Base-by-base conservation (phyloP, 2,113 vertebrate species). In the Anolis sagrei region DNA sequence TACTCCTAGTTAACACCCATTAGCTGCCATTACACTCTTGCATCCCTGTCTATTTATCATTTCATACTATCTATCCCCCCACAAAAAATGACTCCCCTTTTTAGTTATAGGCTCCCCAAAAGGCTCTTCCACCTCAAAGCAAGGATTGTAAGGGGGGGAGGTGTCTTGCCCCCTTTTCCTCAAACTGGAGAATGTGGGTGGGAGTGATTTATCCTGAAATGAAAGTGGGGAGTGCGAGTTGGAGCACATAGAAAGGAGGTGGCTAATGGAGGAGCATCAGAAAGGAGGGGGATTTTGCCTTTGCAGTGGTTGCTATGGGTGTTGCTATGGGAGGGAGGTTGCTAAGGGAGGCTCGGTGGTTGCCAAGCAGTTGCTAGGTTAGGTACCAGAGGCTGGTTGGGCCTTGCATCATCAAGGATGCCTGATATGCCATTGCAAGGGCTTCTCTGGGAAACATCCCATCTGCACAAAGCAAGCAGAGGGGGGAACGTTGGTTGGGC, bases 311-410 rank as follows among this genome's bases (percentile, higher is more conserved):
- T 86, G 32, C 78, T 81, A 86, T 58, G 84, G 77, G 61, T 81
- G 84, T 81, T 86, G 70, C 84, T 81, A 79, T 81, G 77, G 58
- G 78, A 81, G 58, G 70, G 25, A 29, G 58, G 84, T 86, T 81
- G 78, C 84, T 81, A 86, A n/a, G 84, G 82, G 84, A 81, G 70
- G 78, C 61, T 2, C 58, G 74, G 78, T 74, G 70, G 84, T 81
- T 81, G 84, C 77, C 58, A 74, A 70, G 84, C 84, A 64, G 77
- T 66, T 75, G 84, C 84, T 86, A 86, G 36, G 69, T 51, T 66
- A 75, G 78, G 78, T 75, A 86, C 77, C 70, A 86, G 61, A 51
- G 61, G 70, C 70, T 81, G 69, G 11, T 49, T 66, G 21, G 58
- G 70, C n/a, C 21, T 54, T n/a, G 8, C 18, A 79, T 79, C 16